These are phyloP conservation scores for Aleadryas rufinucha DNA, from an alignment of 2,113 vertebrate genomes.

Conservation along the genomic window DNA sequence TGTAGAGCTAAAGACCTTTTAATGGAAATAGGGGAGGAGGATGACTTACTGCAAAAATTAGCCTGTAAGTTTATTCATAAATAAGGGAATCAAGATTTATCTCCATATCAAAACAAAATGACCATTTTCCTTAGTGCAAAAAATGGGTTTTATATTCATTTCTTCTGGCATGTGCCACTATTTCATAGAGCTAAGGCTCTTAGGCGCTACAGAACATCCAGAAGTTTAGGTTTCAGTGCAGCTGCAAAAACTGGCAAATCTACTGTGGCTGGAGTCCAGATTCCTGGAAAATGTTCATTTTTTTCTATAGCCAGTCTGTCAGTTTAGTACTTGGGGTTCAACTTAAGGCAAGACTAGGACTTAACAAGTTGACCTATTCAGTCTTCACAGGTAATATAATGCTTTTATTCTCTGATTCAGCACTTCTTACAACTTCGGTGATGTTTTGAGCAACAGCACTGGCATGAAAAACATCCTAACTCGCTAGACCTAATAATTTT, in stretches of 20 bases:
- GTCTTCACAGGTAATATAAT: not conserved
- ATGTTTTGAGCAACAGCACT: not conserved
- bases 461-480: not conserved
- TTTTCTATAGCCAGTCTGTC: not conserved
- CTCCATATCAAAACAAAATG: not conserved
- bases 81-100: not conserved
- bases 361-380: not conserved
- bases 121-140: not conserved
- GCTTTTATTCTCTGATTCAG: not conserved
- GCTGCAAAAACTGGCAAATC: not conserved
- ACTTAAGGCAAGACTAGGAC: not conserved
- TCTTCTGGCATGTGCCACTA: not conserved
- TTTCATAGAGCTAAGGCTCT: not conserved
- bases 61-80: not conserved
- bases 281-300: not conserved
- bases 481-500: not conserved
- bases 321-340: not conserved
- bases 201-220: not conserved
- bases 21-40: not conserved
- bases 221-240: not conserved
- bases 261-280: not conserved
- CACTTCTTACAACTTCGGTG: not conserved
- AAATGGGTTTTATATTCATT: not conserved
- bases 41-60: not conserved
- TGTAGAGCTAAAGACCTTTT: not conserved